Evolutionary conservation across 2,888 invertebrate genomes (phyloP).

Genomic region (Zygaena filipendulae): DNA sequence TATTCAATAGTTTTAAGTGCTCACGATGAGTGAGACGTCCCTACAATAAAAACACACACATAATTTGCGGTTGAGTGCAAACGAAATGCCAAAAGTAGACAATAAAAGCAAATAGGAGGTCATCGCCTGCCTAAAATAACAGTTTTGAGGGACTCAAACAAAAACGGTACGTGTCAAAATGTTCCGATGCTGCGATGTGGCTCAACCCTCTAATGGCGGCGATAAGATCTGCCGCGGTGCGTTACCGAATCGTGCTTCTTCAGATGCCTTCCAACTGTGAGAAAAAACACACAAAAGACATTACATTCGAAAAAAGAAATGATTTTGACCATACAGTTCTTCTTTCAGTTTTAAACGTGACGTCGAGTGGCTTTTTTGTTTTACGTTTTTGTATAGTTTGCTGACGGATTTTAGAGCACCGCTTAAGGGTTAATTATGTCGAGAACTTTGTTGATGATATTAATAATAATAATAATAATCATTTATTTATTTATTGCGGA

Average conservation of each 20-base stretch:
- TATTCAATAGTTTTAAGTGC: slow-evolving; percentile 5
- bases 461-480: too few species aligned
- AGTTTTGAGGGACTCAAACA: slow-evolving; percentile 32
- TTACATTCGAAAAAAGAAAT: slow-evolving; percentile 50
- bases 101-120: slow-evolving; percentile 25
- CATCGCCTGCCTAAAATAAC: slow-evolving; percentile 45
- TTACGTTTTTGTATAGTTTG: slow-evolving; percentile 41
- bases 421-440: slow-evolving; percentile 60
- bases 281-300: slow-evolving; percentile 61
- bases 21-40: slow-evolving; percentile 11
- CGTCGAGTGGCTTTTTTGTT: slow-evolving; percentile 51
- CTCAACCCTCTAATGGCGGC: slow-evolving; percentile 51
- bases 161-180: slow-evolving; percentile 57
- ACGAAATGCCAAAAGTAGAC: slow-evolving; percentile 21
- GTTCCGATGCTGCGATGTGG: slow-evolving; percentile 40
- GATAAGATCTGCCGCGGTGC: slow-evolving; percentile 60
- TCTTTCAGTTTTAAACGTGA: slow-evolving; percentile 55
- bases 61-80: slow-evolving; percentile 3
- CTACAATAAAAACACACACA: too few species aligned
- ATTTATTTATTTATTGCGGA: too few species aligned
- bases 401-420: slow-evolving; percentile 43
- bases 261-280: slow-evolving; percentile 58
- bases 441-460: slow-evolving; percentile 44
- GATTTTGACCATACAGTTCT: slow-evolving; percentile 55
- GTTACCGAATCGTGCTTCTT: slow-evolving; percentile 61